Evolutionary conservation across 2,113 vertebrate species (phyloP).

Genomic region (Zapornia atra): DNA sequence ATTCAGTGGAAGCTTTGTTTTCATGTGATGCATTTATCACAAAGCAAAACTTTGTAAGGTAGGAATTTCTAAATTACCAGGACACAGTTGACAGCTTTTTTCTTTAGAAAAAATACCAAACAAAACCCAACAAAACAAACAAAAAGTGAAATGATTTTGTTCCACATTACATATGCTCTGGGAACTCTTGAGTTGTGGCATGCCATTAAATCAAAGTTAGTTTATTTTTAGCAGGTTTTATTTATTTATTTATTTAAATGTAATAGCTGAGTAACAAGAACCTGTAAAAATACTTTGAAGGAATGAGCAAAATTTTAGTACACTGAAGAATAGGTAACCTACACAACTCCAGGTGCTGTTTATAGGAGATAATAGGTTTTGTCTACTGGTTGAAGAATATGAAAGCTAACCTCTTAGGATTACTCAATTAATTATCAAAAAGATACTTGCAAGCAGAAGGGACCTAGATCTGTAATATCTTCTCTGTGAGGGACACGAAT

Average conservation of each 20-base stretch:
- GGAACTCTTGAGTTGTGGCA: neutral
- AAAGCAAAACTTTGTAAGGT: neutral
- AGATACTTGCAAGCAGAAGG: neutral
- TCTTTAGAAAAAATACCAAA: neutral
- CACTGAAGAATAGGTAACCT: neutral
- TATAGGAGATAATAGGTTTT: neutral
- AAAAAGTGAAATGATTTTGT: neutral
- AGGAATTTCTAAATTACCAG: neutral
- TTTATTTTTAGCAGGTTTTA: slow-evolving; percentile 48
- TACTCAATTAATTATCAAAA: neutral
- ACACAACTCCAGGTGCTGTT: neutral
- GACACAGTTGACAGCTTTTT: neutral
- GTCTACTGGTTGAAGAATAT: neutral
- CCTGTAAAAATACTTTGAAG: neutral
- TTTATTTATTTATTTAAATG: neutral
- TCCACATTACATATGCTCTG: neutral
- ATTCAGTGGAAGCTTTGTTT: neutral
- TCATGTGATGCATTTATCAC: neutral
- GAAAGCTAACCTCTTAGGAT: neutral
- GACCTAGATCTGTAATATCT: neutral
- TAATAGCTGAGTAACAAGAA: neutral
- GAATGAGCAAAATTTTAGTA: neutral
- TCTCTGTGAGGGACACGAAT: neutral
- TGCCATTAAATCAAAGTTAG: slow-evolving; percentile 1
- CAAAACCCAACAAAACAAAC: neutral